A percentile compares a stretch with the other conserved stretches of the same genome.
phyloP scores from a whole-genome alignment of 30 jellyfish, hydroid and myxozoan genomes.

The Aurelia sp. region DNA sequence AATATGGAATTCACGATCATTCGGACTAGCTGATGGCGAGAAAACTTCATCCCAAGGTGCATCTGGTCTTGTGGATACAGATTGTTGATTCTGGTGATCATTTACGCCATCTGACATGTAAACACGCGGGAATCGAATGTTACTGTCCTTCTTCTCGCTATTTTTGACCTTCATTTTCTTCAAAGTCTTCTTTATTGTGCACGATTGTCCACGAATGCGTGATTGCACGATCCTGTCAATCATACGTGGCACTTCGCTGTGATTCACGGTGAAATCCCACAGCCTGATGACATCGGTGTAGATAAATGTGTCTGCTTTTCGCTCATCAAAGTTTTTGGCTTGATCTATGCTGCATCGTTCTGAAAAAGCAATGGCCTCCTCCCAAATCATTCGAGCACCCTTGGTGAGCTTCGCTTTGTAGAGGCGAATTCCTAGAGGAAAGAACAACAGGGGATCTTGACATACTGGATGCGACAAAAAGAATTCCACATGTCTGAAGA shows the following conservation, averaged over 20 bases:
- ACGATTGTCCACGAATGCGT: conserved; percentile 74
- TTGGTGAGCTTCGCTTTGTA: conserved; percentile 68
- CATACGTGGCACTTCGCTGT: conserved; percentile 67
- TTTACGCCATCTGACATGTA: neutral
- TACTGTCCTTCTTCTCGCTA: neutral
- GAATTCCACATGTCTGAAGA: no score
- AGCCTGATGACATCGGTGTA: conserved; percentile 81
- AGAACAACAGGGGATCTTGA: neutral
- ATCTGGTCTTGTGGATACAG: neutral
- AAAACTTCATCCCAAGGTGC: neutral
- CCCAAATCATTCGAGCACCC: conserved; percentile 85
- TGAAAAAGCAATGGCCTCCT: conserved; percentile 81
- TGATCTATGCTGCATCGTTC: conserved; percentile 57
- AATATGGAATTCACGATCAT: conserved; percentile 72
- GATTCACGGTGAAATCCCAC: conserved; percentile 81
- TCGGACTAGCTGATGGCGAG: conserved; percentile 89
- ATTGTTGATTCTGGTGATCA: neutral
- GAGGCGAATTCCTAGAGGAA: conserved; percentile 44
- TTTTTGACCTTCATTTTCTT: conserved; percentile 5
- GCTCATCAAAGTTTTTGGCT: conserved; percentile 4
- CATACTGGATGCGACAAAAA: no score
- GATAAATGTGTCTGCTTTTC: conserved; percentile 25
- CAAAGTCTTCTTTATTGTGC: conserved; percentile 58
- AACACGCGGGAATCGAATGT: conserved; percentile 28
- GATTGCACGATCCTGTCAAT: conserved; percentile 55